phyloP scores from a whole-genome alignment of 2,888 invertebrate genomes.

The Rhagium mordax region DNA sequence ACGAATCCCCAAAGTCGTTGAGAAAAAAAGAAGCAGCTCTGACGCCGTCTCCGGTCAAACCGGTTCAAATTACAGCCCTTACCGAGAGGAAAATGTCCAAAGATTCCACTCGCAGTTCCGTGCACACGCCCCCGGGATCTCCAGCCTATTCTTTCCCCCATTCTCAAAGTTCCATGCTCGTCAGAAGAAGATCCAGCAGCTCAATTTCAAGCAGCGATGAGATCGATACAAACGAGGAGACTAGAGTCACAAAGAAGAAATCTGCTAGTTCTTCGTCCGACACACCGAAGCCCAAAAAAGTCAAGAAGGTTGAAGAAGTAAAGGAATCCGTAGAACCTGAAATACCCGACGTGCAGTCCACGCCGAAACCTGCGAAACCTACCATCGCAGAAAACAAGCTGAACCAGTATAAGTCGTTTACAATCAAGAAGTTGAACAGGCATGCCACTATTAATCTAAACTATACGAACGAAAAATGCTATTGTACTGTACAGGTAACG shows the following conservation, averaged over 20 bases:
- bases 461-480: constrained; percentile 50
- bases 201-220: constrained; percentile 76
- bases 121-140: constrained; percentile 72
- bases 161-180: constrained; percentile 86
- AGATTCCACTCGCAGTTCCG: constrained; percentile 65
- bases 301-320: constrained; percentile 34
- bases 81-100: constrained; percentile 67
- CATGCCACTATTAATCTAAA: constrained; percentile 57
- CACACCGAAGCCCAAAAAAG: constrained; percentile 42
- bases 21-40: constrained; percentile 66
- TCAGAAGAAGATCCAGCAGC: constrained; percentile 87
- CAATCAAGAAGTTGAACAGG: constrained; percentile 55
- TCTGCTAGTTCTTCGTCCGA: constrained; percentile 35
- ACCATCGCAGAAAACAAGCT: constrained; percentile 29
- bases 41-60: constrained; percentile 32
- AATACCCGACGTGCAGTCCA: constrained; percentile 12
- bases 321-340: constrained; percentile 13
- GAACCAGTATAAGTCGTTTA: constrained; percentile 54
- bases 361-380: constrained; percentile 23
- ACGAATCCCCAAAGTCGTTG: constrained; percentile 69
- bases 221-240: constrained; percentile 69
- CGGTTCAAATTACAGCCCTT: constrained; percentile 40
- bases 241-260: constrained; percentile 56
- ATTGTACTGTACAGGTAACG: constrained; percentile 55
- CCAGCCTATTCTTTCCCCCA: constrained; percentile 74